phyloP scores from a whole-genome alignment of 2,113 vertebrate genomes.

The Phyllostomus discolor region DNA sequence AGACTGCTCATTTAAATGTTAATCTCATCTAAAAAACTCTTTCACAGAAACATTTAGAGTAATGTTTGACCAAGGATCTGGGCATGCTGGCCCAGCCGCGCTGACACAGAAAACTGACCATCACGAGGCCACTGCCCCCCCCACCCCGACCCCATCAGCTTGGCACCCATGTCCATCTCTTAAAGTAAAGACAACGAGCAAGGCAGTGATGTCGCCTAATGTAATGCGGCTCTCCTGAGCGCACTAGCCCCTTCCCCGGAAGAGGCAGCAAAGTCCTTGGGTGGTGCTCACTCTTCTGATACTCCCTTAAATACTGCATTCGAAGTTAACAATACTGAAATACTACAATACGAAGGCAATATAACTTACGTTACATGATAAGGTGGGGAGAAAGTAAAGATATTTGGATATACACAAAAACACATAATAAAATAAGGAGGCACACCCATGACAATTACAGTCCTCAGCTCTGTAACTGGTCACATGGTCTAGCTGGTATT shows the following conservation, averaged over 20 bases:
- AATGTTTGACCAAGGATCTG: background rate
- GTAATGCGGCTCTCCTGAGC: no score
- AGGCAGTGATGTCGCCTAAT: background rate
- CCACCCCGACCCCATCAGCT: background rate
- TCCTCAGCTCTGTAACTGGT: background rate
- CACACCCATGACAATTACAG: no score
- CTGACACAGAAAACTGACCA: background rate
- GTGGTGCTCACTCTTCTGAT: background rate
- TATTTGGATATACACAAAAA: background rate
- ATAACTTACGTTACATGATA: background rate
- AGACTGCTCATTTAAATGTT: background rate
- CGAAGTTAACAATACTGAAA: background rate
- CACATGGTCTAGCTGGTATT: background rate
- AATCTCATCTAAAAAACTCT: background rate
- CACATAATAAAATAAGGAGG: background rate
- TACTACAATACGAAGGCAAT: background rate
- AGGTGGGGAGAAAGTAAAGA: background rate
- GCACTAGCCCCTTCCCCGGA: background rate
- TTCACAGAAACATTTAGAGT: background rate
- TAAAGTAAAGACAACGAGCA: background rate
- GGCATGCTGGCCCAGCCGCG: background rate
- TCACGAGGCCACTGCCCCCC: no score
- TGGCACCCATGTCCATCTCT: background rate
- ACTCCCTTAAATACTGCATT: background rate
- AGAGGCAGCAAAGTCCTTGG: background rate